Evolutionary conservation across 2,888 invertebrate species (phyloP), one percentile per base, ranked within the genome.

Genomic region (Andrena marginata): DNA sequence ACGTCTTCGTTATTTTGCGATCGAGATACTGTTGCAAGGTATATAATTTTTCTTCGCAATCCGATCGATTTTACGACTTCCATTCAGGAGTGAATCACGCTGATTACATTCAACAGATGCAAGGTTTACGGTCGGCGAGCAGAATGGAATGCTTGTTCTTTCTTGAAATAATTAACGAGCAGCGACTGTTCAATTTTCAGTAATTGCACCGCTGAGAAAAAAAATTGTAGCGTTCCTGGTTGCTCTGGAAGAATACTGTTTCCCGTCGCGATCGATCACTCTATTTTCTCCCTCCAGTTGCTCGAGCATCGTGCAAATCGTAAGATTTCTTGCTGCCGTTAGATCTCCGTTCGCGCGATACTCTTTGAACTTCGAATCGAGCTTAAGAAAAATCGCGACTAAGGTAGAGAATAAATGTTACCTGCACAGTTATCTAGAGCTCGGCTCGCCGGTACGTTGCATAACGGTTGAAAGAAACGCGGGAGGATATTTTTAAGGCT

Each of bases 381-480:
- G 42, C 42, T 16, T 16, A 42, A 16, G 42, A 13, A 42, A 16
- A 42, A 1, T 64, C 16, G 23, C 26, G 48, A 48, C n/a, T 48
- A 48, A 48, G 13, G 26, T 2, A 2, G 23, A 29, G 48, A 26
- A 29, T 6, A 16, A 48, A 48, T 26, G 64, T 48, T 31, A 49
- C n/a, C n/a, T 42, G 29, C 20, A 7, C 16, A 31, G 23, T 23
- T 42, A 23, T 63, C 20, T 13, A 16, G 6, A 16, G 23, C n/a
- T 60, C n/a, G 26, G 16, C 20, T 35, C 1, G 26, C 20, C 29
- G 16, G 20, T 20, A 20, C 2, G 23, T 77, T 80, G 42, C 78
- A 42, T 67, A 71, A 77, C 29, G 48, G 67, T 72, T 16, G n/a
- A 67, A 26, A 35, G 26, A 42, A 33, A 42, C 29, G n/a, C 20